A percentile compares a stretch with the other conserved stretches of the same genome.
These are phyloP conservation scores for Sarcophilus harrisii DNA, from an alignment of 2,797 vertebrate genomes.

Conservation along the genomic window DNA sequence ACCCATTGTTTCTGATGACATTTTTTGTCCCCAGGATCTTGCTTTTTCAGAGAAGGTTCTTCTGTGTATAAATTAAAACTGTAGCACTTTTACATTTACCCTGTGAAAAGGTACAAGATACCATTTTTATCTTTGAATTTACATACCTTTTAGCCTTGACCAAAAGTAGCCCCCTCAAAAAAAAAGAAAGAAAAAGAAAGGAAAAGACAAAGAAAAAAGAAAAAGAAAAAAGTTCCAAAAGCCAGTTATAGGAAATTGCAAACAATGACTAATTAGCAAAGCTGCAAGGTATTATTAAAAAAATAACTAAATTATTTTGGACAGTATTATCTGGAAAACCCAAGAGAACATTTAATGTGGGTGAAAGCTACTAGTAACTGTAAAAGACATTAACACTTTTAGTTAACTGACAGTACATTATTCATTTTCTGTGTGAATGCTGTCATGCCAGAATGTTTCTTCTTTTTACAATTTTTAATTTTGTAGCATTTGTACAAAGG, in stretches of 20 bases:
- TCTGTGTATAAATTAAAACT: neutral
- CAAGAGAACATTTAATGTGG: neutral
- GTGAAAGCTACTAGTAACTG: neutral
- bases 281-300: neutral
- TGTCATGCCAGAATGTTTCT: neutral
- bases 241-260: neutral
- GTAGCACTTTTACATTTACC: neutral
- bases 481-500: neutral
- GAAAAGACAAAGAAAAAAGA: neutral
- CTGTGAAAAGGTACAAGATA: neutral
- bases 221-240: neutral
- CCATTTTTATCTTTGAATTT: constrained; percentile 17
- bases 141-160: neutral
- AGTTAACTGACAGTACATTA: neutral
- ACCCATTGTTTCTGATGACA: neutral
- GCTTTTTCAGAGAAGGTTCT: neutral
- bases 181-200: neutral
- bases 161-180: neutral
- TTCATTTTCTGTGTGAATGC: neutral
- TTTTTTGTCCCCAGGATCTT: neutral
- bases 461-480: neutral
- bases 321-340: neutral
- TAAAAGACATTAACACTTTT: neutral
- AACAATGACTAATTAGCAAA: neutral
- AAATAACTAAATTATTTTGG: neutral